phyloP scores from a whole-genome alignment of 2,888 invertebrate species.

The Yponomeuta malinellus region DNA sequence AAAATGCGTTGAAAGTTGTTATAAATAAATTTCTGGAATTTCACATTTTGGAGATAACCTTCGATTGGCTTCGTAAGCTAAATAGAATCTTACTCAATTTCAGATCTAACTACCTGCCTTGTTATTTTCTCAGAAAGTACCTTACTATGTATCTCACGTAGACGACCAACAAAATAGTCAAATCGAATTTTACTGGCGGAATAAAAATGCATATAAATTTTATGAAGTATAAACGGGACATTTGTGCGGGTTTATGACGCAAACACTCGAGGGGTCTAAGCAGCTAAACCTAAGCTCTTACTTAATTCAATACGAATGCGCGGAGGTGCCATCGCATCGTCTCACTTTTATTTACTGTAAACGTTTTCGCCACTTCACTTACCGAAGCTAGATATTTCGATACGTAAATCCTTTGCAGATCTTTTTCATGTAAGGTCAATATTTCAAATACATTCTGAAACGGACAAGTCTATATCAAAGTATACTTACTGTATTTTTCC shows the following conservation, averaged over 20 bases:
- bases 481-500: too few species aligned
- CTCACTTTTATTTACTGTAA: background rate
- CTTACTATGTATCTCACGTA: constrained; percentile 24
- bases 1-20: too few species aligned
- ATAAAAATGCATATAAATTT: constrained; percentile 74
- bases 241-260: constrained; percentile 62
- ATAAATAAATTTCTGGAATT: too few species aligned
- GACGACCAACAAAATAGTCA: constrained; percentile 54
- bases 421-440: too few species aligned
- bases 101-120: too few species aligned
- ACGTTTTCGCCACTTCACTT: background rate
- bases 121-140: background rate
- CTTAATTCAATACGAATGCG: background rate
- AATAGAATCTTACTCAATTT: too few species aligned
- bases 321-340: background rate
- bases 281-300: constrained; percentile 33
- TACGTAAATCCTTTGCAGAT: background rate
- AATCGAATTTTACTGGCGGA: constrained; percentile 66
- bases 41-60: too few species aligned
- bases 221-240: constrained; percentile 69
- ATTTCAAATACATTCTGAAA: too few species aligned
- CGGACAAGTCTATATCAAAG: too few species aligned
- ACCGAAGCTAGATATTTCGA: background rate
- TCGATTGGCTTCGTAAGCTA: too few species aligned
- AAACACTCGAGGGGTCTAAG: constrained; percentile 51